Percentiles rank a stretch among this genome's conserved stretches.
phyloP scores from a whole-genome alignment of 2,888 invertebrate species.

The Aphodius granarius region DNA sequence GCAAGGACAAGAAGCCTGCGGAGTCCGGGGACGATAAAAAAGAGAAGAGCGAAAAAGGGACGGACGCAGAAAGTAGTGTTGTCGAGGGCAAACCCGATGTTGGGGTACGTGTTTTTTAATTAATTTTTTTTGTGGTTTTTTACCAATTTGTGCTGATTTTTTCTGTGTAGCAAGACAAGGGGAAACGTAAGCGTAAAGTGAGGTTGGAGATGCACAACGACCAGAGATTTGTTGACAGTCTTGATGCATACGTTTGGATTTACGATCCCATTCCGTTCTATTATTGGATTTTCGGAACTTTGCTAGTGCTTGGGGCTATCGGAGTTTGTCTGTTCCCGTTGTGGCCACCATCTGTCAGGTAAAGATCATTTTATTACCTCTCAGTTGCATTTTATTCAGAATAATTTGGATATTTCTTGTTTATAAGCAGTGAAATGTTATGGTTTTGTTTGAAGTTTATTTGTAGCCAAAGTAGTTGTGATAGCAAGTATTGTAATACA shows the following conservation, averaged over 20 bases:
- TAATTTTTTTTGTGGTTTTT: background rate
- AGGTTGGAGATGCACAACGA: conserved; percentile 97
- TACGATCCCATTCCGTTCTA: conserved; percentile 95
- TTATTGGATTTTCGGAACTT: conserved; percentile 91
- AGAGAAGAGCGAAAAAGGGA: conserved; percentile 53
- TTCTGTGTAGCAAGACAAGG: conserved; percentile 55
- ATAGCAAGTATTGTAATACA: too few species aligned
- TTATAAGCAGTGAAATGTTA: background rate
- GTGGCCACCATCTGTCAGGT: conserved; percentile 93
- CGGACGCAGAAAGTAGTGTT: conserved; percentile 59
- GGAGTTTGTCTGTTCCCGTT: conserved; percentile 97
- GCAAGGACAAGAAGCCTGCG: conserved; percentile 57
- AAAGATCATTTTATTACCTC: conserved; percentile 34
- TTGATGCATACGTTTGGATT: conserved; percentile 97
- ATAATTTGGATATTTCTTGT: background rate
- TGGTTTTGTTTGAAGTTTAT: background rate
- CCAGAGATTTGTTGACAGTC: conserved; percentile 90
- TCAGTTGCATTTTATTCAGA: background rate
- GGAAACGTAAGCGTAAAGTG: conserved; percentile 84
- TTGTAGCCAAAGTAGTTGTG: too few species aligned
- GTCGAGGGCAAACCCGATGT: conserved; percentile 57
- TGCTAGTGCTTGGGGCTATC: conserved; percentile 89
- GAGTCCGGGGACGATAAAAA: conserved; percentile 54
- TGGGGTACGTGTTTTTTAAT: conserved; percentile 28
- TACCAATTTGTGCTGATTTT: background rate